Evolutionary conservation across 1,140 invertebrate species (phyloP).

Genomic region (Eumaeus atala): DNA sequence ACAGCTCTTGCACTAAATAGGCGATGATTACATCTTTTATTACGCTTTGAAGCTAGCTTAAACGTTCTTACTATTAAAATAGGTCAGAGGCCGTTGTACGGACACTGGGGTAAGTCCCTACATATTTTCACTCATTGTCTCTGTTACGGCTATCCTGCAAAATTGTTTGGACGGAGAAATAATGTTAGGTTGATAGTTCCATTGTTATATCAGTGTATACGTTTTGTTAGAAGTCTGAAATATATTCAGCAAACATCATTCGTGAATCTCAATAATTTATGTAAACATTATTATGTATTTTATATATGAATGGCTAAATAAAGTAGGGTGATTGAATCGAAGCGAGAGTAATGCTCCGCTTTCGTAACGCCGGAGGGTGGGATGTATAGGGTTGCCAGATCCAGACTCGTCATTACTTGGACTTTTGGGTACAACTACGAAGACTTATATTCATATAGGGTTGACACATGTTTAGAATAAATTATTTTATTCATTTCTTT

Average conservation of each 20-base stretch:
- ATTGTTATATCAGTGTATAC: neutral
- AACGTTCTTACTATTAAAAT: neutral
- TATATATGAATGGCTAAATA: neutral
- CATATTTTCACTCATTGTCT: too few relatives aligned
- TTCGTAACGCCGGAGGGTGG: neutral
- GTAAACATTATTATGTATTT: slow-evolving; percentile 5
- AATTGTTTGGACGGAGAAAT: too few relatives aligned
- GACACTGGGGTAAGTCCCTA: too few relatives aligned
- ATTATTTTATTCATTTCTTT: too few relatives aligned
- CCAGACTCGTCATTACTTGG: too few relatives aligned
- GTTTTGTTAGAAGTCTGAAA: neutral
- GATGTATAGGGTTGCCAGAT: slow-evolving; percentile 1
- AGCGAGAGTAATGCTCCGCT: neutral
- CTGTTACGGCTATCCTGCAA: too few relatives aligned
- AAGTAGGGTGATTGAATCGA: neutral
- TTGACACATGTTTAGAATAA: too few relatives aligned
- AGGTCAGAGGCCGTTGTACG: neutral
- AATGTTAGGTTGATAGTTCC: too few relatives aligned
- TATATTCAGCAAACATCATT: neutral
- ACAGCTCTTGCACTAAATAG: neutral
- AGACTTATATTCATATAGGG: too few relatives aligned
- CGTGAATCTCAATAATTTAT: neutral
- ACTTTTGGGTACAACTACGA: too few relatives aligned
- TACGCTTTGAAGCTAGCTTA: neutral
- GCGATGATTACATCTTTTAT: neutral